Evolutionary conservation across 2,113 vertebrate genomes (phyloP).

Genomic region (Pituophis catenifer): DNA sequence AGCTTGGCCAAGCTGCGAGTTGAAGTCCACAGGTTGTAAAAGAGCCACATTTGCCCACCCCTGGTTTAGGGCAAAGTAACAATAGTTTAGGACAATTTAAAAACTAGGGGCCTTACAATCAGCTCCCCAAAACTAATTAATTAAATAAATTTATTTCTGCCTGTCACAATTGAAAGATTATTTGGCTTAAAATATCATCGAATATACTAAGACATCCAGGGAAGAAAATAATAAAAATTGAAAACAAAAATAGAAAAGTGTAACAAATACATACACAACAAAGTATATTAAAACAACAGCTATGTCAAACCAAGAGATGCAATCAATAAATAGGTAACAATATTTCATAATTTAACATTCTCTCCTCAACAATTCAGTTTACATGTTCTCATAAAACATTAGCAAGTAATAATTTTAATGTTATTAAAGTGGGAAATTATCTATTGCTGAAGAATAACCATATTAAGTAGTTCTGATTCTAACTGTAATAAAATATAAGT

Average conservation of each 20-base stretch:
- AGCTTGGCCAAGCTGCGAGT: too few relatives aligned
- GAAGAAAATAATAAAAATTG: neutral
- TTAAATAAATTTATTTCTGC: neutral
- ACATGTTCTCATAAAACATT: neutral
- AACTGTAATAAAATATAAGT: neutral
- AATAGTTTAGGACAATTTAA: neutral
- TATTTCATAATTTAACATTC: neutral
- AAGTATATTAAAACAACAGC: neutral
- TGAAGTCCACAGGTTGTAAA: too few relatives aligned
- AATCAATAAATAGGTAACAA: neutral
- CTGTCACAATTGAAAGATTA: neutral
- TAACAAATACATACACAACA: neutral
- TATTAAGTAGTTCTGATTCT: neutral
- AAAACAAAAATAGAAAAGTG: neutral
- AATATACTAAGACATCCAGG: neutral
- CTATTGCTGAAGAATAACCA: neutral
- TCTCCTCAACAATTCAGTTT: neutral
- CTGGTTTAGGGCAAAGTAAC: neutral
- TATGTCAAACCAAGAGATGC: neutral
- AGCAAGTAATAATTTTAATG: neutral
- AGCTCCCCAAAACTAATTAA: neutral
- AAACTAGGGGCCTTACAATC: neutral
- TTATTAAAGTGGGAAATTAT: neutral
- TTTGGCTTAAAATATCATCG: neutral
- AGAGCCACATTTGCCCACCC: too few relatives aligned